Evolutionary conservation across 1,140 invertebrate genomes (phyloP).

Genomic region (Lycorma delicatula): DNA sequence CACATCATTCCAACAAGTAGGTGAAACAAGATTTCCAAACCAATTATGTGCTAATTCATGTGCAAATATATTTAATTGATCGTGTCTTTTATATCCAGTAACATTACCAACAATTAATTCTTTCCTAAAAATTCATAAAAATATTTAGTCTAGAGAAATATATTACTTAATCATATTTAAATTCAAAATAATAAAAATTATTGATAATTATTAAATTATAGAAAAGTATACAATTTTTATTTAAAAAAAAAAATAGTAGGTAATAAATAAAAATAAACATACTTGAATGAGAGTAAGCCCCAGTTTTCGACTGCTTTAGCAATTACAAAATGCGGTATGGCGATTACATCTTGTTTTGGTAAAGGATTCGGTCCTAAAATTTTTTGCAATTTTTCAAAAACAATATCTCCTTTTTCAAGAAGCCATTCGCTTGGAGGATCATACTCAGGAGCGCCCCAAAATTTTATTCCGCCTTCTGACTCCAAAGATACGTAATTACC

Average conservation of each 20-base stretch:
- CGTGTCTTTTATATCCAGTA: constrained; percentile 27
- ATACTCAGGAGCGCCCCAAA: constrained; percentile 5
- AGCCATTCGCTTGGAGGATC: constrained; percentile 1
- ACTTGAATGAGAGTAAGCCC: constrained; percentile 53
- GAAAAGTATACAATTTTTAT: background rate
- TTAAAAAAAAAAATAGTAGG: background rate
- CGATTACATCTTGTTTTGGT: constrained; percentile 52
- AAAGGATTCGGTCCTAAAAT: constrained; percentile 19
- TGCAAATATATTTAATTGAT: constrained; percentile 41
- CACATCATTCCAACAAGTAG: constrained; percentile 39
- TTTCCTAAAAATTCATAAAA: constrained; percentile 6
- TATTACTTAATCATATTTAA: background rate
- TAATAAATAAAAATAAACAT: background rate
- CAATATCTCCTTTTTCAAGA: constrained; percentile 1
- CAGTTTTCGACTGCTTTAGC: constrained; percentile 84
- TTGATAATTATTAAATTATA: background rate
- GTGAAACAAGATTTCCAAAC: constrained; percentile 43
- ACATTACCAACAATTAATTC: constrained; percentile 8
- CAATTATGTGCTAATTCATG: constrained; percentile 45
- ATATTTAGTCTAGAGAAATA: background rate
- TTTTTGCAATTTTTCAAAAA: background rate
- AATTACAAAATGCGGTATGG: constrained; percentile 60
- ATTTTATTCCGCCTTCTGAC: constrained; percentile 5
- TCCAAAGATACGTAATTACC: constrained; percentile 34
- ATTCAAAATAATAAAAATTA: no score